These are phyloP conservation scores for Idaea dimidiata DNA, from an alignment of 2,888 invertebrate species.

Conservation along the genomic window DNA sequence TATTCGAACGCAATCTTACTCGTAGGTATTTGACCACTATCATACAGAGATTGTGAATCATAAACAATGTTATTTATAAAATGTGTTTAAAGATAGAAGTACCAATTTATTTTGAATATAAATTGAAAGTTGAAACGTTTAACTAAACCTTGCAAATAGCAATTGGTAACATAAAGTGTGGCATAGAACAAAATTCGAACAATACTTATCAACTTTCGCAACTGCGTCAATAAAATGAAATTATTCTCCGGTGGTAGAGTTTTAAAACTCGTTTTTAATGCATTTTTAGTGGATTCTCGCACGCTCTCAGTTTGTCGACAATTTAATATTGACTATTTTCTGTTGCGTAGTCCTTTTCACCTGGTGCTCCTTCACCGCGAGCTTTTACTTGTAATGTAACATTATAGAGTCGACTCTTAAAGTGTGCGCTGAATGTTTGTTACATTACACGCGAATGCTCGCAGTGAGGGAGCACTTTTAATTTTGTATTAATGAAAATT, in stretches of 20 bases:
- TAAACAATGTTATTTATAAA: neutral
- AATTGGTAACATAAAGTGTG: neutral
- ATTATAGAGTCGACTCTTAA: too few species aligned
- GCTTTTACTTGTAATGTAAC: too few species aligned
- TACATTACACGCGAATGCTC: too few species aligned
- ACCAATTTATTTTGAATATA: too few species aligned
- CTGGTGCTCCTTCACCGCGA: too few species aligned
- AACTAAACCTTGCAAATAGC: neutral
- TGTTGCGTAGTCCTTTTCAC: neutral
- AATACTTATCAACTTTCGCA: constrained; percentile 23
- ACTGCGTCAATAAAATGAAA: constrained; percentile 31
- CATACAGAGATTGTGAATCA: too few species aligned
- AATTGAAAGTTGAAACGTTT: neutral
- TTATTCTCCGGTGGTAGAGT: constrained; percentile 28
- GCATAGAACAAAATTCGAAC: constrained; percentile 12
- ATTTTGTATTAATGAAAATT: neutral
- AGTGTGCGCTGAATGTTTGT: too few species aligned
- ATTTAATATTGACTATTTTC: neutral
- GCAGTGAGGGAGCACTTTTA: too few species aligned
- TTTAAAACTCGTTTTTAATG: constrained; percentile 33
- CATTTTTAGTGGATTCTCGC: constrained; percentile 36
- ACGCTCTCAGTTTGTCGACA: constrained; percentile 9
- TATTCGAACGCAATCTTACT: too few species aligned
- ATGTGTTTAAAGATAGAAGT: neutral
- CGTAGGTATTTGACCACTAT: too few species aligned